phyloP scores from a whole-genome alignment of 2,888 invertebrate species.

The Sinodicranocentrus sp. region DNA sequence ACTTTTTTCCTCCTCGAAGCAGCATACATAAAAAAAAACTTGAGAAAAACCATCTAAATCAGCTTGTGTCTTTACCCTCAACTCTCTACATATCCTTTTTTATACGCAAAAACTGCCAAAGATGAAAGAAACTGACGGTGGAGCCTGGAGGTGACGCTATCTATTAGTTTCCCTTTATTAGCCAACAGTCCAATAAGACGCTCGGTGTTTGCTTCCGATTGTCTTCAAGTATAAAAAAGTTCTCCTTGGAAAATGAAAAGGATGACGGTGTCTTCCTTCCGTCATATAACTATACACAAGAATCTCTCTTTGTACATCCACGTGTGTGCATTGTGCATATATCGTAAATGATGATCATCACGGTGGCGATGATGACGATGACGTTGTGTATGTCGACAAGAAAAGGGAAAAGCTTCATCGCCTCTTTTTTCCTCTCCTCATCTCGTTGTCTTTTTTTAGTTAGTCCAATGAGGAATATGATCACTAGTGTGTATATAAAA shows the following conservation, averaged over 20 bases:
- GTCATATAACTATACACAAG: background rate
- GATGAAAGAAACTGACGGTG: background rate
- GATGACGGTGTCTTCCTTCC: too few relatives aligned
- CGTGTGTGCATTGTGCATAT: background rate
- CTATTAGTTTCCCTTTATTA: constrained; percentile 75
- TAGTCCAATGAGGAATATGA: background rate
- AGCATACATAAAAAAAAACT: too few relatives aligned
- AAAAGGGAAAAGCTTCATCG: background rate
- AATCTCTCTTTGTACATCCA: background rate
- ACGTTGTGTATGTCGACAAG: constrained; percentile 57
- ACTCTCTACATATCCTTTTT: background rate
- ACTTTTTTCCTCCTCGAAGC: too few relatives aligned
- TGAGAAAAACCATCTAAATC: background rate
- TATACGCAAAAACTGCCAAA: constrained; percentile 1
- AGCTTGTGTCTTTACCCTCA: background rate
- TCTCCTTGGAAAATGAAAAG: constrained; percentile 69
- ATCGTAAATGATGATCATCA: constrained; percentile 6
- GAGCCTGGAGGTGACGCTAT: constrained; percentile 74
- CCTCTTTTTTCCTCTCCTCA: constrained; percentile 49
- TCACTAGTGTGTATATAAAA: too few relatives aligned
- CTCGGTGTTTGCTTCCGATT: constrained; percentile 57
- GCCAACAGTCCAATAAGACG: constrained; percentile 55
- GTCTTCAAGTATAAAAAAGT: constrained; percentile 52
- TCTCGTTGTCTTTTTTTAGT: constrained; percentile 10
- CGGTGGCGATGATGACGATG: constrained; percentile 41